Evolutionary conservation across 2,888 invertebrate species (phyloP), one percentile per base, ranked within the genome.

Genomic region (Gortyna flavago): DNA sequence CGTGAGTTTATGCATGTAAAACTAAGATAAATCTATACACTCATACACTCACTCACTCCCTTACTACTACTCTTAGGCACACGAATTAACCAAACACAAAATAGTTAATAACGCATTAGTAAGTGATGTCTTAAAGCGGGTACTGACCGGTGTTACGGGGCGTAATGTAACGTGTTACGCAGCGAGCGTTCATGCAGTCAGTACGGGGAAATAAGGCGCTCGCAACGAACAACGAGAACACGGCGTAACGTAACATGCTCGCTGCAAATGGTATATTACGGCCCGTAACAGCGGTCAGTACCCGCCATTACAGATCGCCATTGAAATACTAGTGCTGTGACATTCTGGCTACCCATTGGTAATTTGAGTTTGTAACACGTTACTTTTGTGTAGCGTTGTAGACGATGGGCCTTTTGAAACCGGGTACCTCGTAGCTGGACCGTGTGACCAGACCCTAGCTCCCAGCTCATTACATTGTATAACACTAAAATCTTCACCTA

Each of bases 401-500:
- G 8, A n/a, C 9, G 11, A 3, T 29, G 21, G 18, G 21, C 18
- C 5, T 66, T n/a, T 9, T 44, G 16, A 13, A 44, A 44, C 32
- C 35, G 44, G 44, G 18, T 59, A 38, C 21, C 32, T 32, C 6
- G 21, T 59, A 41, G 11, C 41, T 8, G 13, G 4, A 61, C 0
- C 18, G n/a, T 61, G 21, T 75, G 48, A 11, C 21, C 16, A 66
- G 4, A 11, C 16, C 48, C 11, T n/a, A 21, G 35, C 0, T 13
- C 32, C 8, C n/a, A n/a, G 0, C 54, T 29, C 54, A 64, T 78
- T 38, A 41, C 2, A 38, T 71, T 25, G 65, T 64, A 6, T 71
- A 70, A 44, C 32, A 59, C 80, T 70, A 68, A 81, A 77, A 83
- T 79, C 68, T 79, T 77, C 69, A 72, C 59, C 78, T 62, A 69